phyloP scores from a whole-genome alignment of 2,113 vertebrate genomes.

The Bubo blakistoni region DNA sequence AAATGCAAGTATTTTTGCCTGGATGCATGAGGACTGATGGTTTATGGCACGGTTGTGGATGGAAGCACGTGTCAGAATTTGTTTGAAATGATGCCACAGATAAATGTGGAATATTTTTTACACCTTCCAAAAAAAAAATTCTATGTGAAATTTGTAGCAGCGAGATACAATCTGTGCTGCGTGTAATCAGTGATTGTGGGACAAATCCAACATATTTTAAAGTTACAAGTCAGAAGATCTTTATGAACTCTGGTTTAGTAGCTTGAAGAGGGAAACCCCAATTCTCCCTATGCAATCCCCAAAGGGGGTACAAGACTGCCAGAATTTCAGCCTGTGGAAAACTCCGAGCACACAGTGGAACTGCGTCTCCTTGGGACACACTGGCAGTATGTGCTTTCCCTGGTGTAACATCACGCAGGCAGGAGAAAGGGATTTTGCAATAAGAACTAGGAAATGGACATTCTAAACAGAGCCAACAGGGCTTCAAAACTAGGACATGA shows the following conservation, averaged over 20 bases:
- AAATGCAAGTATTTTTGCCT: background rate
- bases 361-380: background rate
- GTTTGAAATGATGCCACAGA: background rate
- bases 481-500: background rate
- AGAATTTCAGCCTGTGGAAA: background rate
- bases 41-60: background rate
- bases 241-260: background rate
- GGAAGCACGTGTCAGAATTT: background rate
- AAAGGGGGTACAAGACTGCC: background rate
- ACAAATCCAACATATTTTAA: background rate
- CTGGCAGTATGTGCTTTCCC: background rate
- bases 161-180: background rate
- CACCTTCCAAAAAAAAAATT: background rate
- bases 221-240: background rate
- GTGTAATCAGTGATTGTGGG: fast-evolving
- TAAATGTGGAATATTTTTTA: background rate
- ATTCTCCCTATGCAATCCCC: background rate
- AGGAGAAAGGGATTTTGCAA: background rate
- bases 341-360: background rate
- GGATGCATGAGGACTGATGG: background rate
- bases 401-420: background rate
- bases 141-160: background rate
- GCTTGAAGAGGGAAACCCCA: background rate
- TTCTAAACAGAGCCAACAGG: background rate
- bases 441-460: background rate